Evolutionary conservation across 2,888 invertebrate species (phyloP).

Genomic region (Argyresthia goedartella): DNA sequence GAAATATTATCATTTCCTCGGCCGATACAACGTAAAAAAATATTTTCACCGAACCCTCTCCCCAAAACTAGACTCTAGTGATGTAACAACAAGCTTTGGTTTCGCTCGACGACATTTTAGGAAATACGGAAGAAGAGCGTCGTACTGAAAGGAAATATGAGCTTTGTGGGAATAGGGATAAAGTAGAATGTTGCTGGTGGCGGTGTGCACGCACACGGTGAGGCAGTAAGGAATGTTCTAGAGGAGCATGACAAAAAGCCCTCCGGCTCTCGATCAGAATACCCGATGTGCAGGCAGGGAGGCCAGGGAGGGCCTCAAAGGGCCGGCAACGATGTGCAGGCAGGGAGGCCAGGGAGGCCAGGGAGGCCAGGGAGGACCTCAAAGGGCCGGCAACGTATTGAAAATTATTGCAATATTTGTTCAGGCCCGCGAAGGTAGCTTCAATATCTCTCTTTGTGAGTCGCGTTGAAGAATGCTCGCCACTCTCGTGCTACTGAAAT

Average conservation of each 20-base stretch:
- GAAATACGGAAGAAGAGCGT: not conserved
- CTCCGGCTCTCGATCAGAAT: not conserved
- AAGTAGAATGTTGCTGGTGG: too few species aligned
- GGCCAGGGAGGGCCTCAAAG: not conserved
- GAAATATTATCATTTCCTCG: constrained; percentile 4
- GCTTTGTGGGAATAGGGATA: too few species aligned
- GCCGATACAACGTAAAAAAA: not conserved
- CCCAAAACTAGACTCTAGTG: not conserved
- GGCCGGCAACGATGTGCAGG: not conserved
- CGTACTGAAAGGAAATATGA: too few species aligned
- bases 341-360: too few species aligned
- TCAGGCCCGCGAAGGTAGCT: not conserved
- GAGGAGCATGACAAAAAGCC: too few species aligned
- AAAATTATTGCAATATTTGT: constrained; percentile 3
- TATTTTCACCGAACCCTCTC: not conserved
- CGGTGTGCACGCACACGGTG: too few species aligned
- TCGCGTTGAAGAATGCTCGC: too few species aligned
- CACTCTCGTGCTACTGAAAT: not conserved
- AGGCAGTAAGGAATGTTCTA: too few species aligned
- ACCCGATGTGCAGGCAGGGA: not conserved
- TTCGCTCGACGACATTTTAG: not conserved
- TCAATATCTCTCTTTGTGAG: too few species aligned
- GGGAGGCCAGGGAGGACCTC: not conserved
- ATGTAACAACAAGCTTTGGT: not conserved
- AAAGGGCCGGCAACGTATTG: not conserved